A percentile compares a stretch with the other conserved stretches of the same genome.
Evolutionary conservation across 2,888 invertebrate species (phyloP).

Genomic region (Eupithecia inturbata): DNA sequence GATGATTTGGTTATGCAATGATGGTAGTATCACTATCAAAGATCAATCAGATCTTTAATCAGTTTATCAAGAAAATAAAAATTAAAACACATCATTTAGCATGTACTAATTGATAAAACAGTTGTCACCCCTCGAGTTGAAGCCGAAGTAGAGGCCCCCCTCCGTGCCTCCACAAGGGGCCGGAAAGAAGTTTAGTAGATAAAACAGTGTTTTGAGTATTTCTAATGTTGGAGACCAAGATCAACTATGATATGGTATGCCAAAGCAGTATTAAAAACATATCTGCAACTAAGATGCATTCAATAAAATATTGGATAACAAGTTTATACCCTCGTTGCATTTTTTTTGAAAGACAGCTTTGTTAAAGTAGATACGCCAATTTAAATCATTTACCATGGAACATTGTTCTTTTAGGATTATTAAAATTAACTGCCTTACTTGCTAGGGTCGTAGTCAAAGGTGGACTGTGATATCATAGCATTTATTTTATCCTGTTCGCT

Average conservation of each 20-base stretch:
- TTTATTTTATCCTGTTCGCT: constrained; percentile 99
- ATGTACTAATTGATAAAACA: neutral
- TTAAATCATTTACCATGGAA: neutral
- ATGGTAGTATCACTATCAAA: neutral
- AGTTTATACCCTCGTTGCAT: no score
- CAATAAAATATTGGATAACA: neutral
- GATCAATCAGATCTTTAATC: constrained; percentile 2
- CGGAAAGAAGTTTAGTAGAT: no score
- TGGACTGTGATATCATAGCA: constrained; percentile 98
- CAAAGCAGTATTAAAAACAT: neutral
- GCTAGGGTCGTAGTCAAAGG: constrained; percentile 98
- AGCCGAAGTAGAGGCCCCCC: no score
- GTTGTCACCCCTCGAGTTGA: no score
- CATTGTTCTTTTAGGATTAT: neutral
- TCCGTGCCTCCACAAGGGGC: no score
- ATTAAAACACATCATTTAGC: neutral
- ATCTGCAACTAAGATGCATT: neutral
- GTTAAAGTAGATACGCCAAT: neutral
- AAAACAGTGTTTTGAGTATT: neutral
- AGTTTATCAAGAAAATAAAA: neutral
- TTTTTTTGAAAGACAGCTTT: neutral
- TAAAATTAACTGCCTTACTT: constrained; percentile 87
- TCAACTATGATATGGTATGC: neutral
- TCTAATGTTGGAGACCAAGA: neutral
- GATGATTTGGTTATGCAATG: neutral